Base-by-base conservation (phyloP, 2,113 vertebrate genomes). In the Cinclus mexicanus region DNA sequence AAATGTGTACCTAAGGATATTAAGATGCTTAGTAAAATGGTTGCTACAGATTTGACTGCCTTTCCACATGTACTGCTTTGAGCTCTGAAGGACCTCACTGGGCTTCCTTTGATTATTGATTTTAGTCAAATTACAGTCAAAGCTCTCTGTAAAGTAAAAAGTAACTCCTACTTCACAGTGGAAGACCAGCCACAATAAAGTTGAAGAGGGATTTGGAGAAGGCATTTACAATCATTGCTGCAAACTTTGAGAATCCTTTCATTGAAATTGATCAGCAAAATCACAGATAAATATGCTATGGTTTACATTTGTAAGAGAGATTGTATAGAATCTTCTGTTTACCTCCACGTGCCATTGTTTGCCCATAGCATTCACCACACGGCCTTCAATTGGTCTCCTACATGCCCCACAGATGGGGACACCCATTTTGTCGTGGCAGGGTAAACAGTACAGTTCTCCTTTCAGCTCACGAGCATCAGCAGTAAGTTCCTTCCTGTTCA, bases 291-390 rank as follows among this genome's bases (percentile, higher is more conserved):
- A 17, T 46, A 79, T 11, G n/a, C 18, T 60, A 23, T 46, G 6
- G 9, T 78, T 87, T 69, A 70, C 3, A 4, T 57, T 55, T 80
- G n/a, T 55, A 69, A 87, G 79, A 79, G 41, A 52, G 20, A 64
- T 33, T 19, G 31, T 19, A 24, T 7, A 52, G 26, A 12, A 80
- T 65, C 25, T 13, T 46, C 49, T 33, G 84, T 98, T 83, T 97
- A 99, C 99, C 99, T 99, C 99, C 89, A 99, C 99, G 3, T 99
- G 99, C 99, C 99, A 99, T 88, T 99, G 99, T 91, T 99, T 99
- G 71, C 99, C 99, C 99, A 99, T 99, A 65, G 99, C 99, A 33
- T 99, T 99, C 55, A 99, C 99, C 94, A 99, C 99, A 1, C 99
- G 99, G 37, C 99, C 99, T 96, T 99, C 99, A 26, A 99, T 99